Percentiles rank a stretch among this genome's conserved stretches.
Evolutionary conservation across 1,140 invertebrate genomes (phyloP).

Genomic region (Octopus bimaculoides): DNA sequence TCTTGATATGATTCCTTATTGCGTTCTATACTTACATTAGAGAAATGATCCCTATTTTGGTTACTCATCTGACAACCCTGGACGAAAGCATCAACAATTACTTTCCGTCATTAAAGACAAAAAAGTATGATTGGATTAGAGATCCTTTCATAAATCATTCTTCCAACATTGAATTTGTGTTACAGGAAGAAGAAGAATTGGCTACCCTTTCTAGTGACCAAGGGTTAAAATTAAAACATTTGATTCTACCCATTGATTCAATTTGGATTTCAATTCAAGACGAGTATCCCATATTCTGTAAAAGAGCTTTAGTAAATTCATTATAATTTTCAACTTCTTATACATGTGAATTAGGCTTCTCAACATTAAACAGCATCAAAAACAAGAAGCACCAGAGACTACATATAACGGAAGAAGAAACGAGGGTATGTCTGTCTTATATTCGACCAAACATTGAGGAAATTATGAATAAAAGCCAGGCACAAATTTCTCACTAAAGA

Average conservation of each 20-base stretch:
- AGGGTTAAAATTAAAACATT: not conserved
- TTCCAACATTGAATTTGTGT: not conserved
- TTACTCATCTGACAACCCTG: not conserved
- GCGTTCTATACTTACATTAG: not conserved
- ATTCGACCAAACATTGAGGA: too few species aligned
- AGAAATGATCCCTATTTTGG: not conserved
- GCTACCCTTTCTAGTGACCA: not conserved
- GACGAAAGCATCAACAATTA: not conserved
- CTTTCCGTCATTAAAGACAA: not conserved
- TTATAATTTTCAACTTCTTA: too few species aligned
- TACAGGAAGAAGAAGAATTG: not conserved
- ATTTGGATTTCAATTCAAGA: not conserved
- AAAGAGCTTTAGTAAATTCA: too few species aligned
- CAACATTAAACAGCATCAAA: too few species aligned
- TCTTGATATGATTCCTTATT: too few species aligned
- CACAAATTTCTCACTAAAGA: too few species aligned
- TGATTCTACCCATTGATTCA: not conserved
- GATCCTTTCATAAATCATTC: not conserved
- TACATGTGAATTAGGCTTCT: too few species aligned
- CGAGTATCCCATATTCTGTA: not conserved
- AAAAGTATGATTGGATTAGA: conserved; percentile 1
- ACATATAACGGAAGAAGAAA: too few species aligned
- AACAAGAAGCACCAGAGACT: too few species aligned
- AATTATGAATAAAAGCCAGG: too few species aligned
- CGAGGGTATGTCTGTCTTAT: too few species aligned